Conservation (phyloP, 2,113 vertebrate genomes). For the Pterocles orientalis region DNA sequence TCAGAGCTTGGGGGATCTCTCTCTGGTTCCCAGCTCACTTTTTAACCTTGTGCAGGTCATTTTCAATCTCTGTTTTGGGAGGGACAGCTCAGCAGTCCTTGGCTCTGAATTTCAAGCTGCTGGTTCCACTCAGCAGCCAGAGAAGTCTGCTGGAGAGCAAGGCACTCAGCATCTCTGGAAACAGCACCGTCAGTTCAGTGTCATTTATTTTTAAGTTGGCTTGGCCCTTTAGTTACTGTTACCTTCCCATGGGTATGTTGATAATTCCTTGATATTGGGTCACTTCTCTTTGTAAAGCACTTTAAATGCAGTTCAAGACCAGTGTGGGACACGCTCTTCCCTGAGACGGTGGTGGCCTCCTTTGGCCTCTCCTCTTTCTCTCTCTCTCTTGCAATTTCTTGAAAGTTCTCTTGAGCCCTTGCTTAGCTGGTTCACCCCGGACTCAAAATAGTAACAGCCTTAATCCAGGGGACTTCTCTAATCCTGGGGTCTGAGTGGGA, state of each 20-base stretch:
- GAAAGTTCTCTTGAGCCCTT: slow-evolving; percentile 1
- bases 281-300: background rate
- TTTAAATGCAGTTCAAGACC: background rate
- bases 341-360: background rate
- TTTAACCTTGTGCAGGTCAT: background rate
- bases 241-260: background rate
- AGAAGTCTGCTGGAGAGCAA: background rate
- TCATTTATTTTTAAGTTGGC: background rate
- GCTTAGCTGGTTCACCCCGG: slow-evolving; percentile 14
- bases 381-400: background rate
- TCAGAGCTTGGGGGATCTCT: background rate
- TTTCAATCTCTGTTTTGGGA: background rate
- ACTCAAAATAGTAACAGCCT: slow-evolving; percentile 57
- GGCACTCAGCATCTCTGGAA: background rate
- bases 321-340: background rate
- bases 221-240: background rate
- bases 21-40: background rate
- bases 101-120: background rate
- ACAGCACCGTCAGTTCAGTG: background rate
- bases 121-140: background rate
- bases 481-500: background rate
- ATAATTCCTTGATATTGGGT: background rate
- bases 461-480: slow-evolving; percentile 54
- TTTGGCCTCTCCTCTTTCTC: background rate
- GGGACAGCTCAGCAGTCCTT: background rate